Evolutionary conservation across 2,797 vertebrate genomes (phyloP).

Genomic region (Labeo calbasu): DNA sequence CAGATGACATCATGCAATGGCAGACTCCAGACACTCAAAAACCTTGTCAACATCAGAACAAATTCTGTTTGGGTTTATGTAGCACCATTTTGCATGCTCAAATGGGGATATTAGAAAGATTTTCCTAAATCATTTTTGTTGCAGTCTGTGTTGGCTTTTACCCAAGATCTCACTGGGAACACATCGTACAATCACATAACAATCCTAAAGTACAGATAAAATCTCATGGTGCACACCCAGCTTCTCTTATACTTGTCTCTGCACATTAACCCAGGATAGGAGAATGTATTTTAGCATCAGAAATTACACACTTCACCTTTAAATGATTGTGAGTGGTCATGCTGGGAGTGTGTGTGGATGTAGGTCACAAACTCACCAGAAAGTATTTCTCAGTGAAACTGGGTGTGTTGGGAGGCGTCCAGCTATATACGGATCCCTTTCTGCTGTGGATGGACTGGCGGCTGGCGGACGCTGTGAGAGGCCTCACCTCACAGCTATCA

Average conservation of each 20-base stretch:
- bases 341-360: slow-evolving; percentile 19
- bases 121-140: background rate
- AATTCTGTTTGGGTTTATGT: slow-evolving; percentile 8
- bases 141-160: background rate
- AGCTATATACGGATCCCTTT: slow-evolving; percentile 88
- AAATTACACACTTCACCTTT: slow-evolving; percentile 24
- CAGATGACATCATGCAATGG: background rate
- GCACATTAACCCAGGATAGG: slow-evolving; percentile 31
- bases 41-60: background rate
- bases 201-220: slow-evolving; percentile 21
- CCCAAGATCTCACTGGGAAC: slow-evolving; percentile 20
- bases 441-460: slow-evolving; percentile 85
- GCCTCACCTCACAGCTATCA: slow-evolving; percentile 76
- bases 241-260: slow-evolving; percentile 19
- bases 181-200: background rate
- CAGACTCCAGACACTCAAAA: background rate
- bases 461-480: slow-evolving; percentile 74
- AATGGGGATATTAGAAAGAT: background rate
- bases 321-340: slow-evolving; percentile 1
- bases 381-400: slow-evolving; percentile 94
- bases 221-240: background rate
- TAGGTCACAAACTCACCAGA: slow-evolving; percentile 77
- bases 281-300: slow-evolving; percentile 13
- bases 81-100: background rate
- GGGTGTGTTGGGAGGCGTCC: slow-evolving; percentile 90